These are phyloP conservation scores for Camponotus vicinus DNA, from an alignment of 1,140 invertebrate genomes.

Conservation along the genomic window DNA sequence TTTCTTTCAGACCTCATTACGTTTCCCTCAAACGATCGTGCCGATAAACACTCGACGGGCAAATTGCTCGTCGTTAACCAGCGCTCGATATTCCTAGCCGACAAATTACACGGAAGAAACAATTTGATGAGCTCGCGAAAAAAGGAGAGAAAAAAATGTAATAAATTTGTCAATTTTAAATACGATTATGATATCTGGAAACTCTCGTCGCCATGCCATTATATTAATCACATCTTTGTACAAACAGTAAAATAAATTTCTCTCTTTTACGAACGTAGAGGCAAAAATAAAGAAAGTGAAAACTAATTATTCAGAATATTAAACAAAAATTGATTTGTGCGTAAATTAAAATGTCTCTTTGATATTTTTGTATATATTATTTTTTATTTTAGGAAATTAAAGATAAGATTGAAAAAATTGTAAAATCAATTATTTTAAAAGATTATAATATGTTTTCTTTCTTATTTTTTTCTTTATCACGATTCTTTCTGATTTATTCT, in stretches of 20 bases:
- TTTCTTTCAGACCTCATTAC: conserved; percentile 74
- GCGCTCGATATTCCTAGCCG: conserved; percentile 52
- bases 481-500: conserved; percentile 23
- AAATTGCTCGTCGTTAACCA: conserved; percentile 76
- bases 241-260: conserved; percentile 8
- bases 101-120: conserved; percentile 71
- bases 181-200: conserved; percentile 69
- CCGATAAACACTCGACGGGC: conserved; percentile 76
- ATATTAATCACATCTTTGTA: conserved; percentile 20
- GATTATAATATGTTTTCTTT: conserved; percentile 30
- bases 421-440: conserved; percentile 68
- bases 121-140: conserved; percentile 67
- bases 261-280: neutral
- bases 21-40: conserved; percentile 68
- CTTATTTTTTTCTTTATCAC: neutral
- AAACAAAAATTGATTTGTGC: neutral
- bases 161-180: conserved; percentile 78
- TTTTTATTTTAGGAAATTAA: neutral
- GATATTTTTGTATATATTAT: neutral
- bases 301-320: neutral
- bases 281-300: neutral
- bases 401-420: neutral
- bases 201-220: conserved; percentile 59
- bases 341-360: neutral
- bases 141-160: conserved; percentile 36